Base-by-base conservation (phyloP, 2,888 invertebrate species). In the Nowickia ferox region DNA sequence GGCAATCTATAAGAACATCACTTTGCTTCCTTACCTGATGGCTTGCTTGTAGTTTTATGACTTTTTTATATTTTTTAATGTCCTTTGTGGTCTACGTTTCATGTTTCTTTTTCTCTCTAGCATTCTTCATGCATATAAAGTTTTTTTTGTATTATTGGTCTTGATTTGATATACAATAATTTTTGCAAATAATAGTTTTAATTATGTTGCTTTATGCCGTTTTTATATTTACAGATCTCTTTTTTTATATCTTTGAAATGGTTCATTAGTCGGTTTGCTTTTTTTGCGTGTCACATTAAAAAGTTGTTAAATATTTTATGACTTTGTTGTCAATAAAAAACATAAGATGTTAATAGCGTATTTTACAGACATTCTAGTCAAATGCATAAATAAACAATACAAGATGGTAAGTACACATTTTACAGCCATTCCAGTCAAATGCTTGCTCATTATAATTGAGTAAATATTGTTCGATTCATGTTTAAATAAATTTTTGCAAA, bases 291-390 rank as follows among this genome's bases (percentile, higher is more conserved):
- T 13, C 17, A 59, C 68, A 68, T 63, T 75, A 84, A 75, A 79
- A 79, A 84, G 84, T 69, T 78, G 74, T 84, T 69, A 68, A 78
- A 53, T 11, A 84, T 78, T 78, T 84, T 74, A 84, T 74, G 78
- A 69, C 40, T 78, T 78, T 76, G n/a, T 82, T 69, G 11, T 38
- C 17, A 44, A 30, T 13, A 53, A 44, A 22, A 40, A 51, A 44
- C 6, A 0, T 15, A 44, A 55, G 38, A 55, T 46, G 51, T 42
- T 53, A 22, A 51, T n/a, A 42, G 42, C 51, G 42, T 42, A 30
- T 53, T 48, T 74, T 51, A 74, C 40, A 40, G 40, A 0, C 30
- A 30, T 30, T 30, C 6, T 30, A 30, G 30, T 30, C 30, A 30
- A 6, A 30, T 30, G 30, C 30, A 30, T 0, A 30, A 30, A 30